phyloP scores from a whole-genome alignment of 2,888 invertebrate genomes.

The Penaeus monodon region DNA sequence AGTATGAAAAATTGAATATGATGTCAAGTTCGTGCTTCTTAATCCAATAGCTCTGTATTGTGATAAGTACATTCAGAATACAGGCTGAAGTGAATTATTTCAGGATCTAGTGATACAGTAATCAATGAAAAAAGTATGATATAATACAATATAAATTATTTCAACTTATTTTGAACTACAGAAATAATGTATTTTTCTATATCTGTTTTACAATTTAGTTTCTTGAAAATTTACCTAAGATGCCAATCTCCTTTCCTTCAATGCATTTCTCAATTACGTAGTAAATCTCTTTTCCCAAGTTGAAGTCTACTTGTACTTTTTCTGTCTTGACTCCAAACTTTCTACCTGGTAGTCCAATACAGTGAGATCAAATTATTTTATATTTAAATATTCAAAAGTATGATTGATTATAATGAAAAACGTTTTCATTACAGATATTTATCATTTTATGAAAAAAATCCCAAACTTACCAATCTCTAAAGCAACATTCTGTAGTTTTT shows the following conservation, averaged over 20 bases:
- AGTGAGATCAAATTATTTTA: background rate
- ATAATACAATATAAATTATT: no score
- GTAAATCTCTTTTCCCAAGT: constrained; percentile 80
- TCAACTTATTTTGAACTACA: no score
- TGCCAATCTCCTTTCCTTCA: constrained; percentile 83
- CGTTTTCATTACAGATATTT: background rate
- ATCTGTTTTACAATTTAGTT: background rate
- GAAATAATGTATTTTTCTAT: no score
- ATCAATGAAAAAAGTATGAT: no score
- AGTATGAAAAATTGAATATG: no score
- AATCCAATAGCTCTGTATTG: no score
- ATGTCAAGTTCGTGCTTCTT: no score
- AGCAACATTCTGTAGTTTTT: constrained; percentile 80
- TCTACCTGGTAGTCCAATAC: constrained; percentile 67
- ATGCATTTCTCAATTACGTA: constrained; percentile 79
- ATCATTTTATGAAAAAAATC: background rate
- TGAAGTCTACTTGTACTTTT: constrained; percentile 84
- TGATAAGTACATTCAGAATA: no score
- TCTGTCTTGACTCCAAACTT: constrained; percentile 79
- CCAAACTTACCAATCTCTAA: constrained; percentile 78
- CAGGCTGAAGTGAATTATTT: no score
- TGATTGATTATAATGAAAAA: background rate
- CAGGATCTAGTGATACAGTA: no score
- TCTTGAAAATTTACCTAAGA: constrained; percentile 79
- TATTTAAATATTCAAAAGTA: background rate